Evolutionary conservation across 2,113 vertebrate species (phyloP), one percentile per base, ranked within the genome.

Genomic region (Oryzias curvinotus): DNA sequence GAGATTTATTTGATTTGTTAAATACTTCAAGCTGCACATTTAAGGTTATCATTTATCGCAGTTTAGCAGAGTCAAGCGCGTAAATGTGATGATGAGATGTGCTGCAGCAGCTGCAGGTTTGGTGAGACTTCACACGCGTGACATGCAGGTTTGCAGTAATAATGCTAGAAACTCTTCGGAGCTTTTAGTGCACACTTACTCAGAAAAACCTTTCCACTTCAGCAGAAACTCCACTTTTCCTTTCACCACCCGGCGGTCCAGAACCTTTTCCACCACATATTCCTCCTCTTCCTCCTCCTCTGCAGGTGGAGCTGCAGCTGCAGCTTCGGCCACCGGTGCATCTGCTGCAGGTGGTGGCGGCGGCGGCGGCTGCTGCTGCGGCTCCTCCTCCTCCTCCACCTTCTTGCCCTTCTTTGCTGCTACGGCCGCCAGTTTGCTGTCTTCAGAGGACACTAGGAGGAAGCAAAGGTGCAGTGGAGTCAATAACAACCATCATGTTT

Each of bases 131-230:
- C 21, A 21, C 21, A 21, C 21, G 21, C n/a, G n/a, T n/a, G n/a
- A n/a, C n/a, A n/a, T n/a, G n/a, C n/a, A n/a, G n/a, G n/a, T n/a
- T n/a, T n/a, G n/a, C n/a, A n/a, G n/a, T n/a, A n/a, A n/a, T n/a
- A n/a, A 36, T 36, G 8, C 36, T 0, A 12, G 36, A 36, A 10
- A 36, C 10, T 36, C 8, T 13, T 36, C 30, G 3, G 6, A 28
- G 36, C 12, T 23, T 5, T 10, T 14, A 8, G 5, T 4, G 23
- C 3, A 1, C 44, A 93, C 96, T 95, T 86, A 99, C 97, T 98
- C 92, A 0, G 95, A 95, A 88, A 98, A 99, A 0, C 97, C 97
- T 63, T 99, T 99, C 97, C 97, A 99, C 75, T 99, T 98, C 3
- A 99, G 94, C 65, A 99, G 90, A 43, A 96, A 98, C 68, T 98